phyloP scores from a whole-genome alignment of 2,113 vertebrate species.

The Columba livia region DNA sequence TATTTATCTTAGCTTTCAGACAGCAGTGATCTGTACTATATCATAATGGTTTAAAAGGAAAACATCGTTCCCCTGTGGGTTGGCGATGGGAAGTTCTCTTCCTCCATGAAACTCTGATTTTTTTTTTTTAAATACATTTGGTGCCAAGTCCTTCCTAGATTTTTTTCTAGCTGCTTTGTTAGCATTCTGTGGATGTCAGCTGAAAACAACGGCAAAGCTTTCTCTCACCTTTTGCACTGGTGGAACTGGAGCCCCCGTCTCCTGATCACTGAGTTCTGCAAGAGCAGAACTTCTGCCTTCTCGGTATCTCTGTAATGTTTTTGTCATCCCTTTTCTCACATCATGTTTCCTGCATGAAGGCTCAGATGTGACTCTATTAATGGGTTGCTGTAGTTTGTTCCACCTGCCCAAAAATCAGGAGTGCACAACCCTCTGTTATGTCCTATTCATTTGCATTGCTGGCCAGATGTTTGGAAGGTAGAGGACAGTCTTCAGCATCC shows the following conservation, averaged over 20 bases:
- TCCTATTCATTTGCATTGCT: not conserved
- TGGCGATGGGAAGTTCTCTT: not conserved
- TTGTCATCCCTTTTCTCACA: not conserved
- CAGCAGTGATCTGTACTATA: not conserved
- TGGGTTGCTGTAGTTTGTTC: not conserved
- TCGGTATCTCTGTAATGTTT: not conserved
- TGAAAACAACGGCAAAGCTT: not conserved
- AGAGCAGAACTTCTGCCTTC: not conserved
- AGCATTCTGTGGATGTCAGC: not conserved
- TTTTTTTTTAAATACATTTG: not conserved
- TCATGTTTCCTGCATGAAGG: not conserved
- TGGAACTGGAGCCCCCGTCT: not conserved
- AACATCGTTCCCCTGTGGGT: not conserved
- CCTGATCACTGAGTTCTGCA: not conserved
- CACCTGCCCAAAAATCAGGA: not conserved
- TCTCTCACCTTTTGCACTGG: not conserved
- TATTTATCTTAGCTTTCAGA: constrained; percentile 35
- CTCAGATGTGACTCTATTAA: not conserved
- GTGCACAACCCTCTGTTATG: not conserved
- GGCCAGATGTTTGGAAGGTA: not conserved
- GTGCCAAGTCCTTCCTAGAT: not conserved
- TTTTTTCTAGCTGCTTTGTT: not conserved
- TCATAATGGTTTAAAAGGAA: constrained; percentile 10
- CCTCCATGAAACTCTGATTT: not conserved
- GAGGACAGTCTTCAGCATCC: not conserved